Base-by-base conservation (phyloP, 2,797 vertebrate species). In the Anguilla megastoma region DNA sequence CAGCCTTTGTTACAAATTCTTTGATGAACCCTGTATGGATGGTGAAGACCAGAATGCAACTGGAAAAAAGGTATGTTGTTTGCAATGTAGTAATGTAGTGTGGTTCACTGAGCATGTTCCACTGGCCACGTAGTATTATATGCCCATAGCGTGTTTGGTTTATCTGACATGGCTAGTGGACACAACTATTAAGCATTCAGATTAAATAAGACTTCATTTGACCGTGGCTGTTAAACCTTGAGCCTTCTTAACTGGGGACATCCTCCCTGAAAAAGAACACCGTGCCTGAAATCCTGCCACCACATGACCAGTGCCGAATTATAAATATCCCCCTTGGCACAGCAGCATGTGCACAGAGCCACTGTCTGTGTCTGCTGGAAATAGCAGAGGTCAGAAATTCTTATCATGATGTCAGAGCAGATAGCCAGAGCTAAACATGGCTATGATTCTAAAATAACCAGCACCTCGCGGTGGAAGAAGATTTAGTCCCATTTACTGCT, bases 1-100 rank as follows among this genome's bases (percentile, higher is more conserved):
- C 93, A 99, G 99, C 98, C 74, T 99, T 99, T 89, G 92, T 99
- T 91, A 99, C 99, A 30, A 99, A 99, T 93, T 97, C 98, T 82
- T 93, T 99, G 94, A 99, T 99, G 98, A 99, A 99, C 92, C 99
- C 99, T 1, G 92, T 99, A 92, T 99, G 99, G 99, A 99, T 99
- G 98, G 98, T 99, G 89, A 99, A 99, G 96, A 99, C 98, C 0
- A 96, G 99, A 91, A 99, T 99, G 99, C 99, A 99, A 90, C 96
- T 99, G 88, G 98, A 99, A 92, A 96, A 94, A 90, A 99, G 97
- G 99, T 99, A 94, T 91, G 96, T 94, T 85, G n/a, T 33, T 14
- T 76, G 33, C 33, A 18, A 80, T 48, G 16, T 36, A 76, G 71
- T 76, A 6, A 45, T 45, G 41, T 45, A 45, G 41, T 45, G 41